Conservation (phyloP, 2,888 invertebrate species). For the Pachliopta kotzebuea region DNA sequence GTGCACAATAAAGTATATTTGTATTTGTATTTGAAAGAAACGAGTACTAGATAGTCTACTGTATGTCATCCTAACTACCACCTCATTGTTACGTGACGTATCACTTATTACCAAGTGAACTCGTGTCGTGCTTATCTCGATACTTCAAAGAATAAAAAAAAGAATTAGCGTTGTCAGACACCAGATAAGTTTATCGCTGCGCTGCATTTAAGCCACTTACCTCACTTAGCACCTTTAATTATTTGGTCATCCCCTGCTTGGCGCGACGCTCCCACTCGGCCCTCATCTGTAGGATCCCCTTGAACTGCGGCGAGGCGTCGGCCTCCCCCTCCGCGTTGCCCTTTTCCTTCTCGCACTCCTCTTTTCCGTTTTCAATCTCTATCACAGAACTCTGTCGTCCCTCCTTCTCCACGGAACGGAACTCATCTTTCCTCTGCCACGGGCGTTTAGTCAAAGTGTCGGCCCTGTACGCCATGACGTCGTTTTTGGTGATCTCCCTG, state of each 20-base stretch:
- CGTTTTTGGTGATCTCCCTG: slow-evolving; percentile 66
- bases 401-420: slow-evolving; percentile 60
- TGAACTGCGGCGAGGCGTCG: slow-evolving; percentile 80
- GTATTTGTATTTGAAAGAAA: too few species aligned
- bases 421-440: slow-evolving; percentile 67
- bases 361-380: slow-evolving; percentile 61
- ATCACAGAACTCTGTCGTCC: slow-evolving; percentile 68
- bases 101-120: too few species aligned
- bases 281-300: slow-evolving; percentile 86
- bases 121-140: too few species aligned
- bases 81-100: too few species aligned
- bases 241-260: slow-evolving; percentile 85
- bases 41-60: too few species aligned
- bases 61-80: too few species aligned
- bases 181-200: too few species aligned
- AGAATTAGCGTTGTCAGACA: too few species aligned
- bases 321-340: slow-evolving; percentile 56
- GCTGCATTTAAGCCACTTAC: slow-evolving; percentile 23
- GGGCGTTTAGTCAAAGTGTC: slow-evolving; percentile 69
- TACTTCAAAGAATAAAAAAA: too few species aligned
- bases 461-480: slow-evolving; percentile 66
- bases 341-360: slow-evolving; percentile 56
- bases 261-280: slow-evolving; percentile 90
- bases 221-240: slow-evolving; percentile 69
- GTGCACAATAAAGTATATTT: too few species aligned